A percentile compares a stretch with the other conserved stretches of the same genome.
These are phyloP conservation scores for Botrylloides violaceus DNA, from an alignment of 23 tunicate genomes.

Conservation along the genomic window DNA sequence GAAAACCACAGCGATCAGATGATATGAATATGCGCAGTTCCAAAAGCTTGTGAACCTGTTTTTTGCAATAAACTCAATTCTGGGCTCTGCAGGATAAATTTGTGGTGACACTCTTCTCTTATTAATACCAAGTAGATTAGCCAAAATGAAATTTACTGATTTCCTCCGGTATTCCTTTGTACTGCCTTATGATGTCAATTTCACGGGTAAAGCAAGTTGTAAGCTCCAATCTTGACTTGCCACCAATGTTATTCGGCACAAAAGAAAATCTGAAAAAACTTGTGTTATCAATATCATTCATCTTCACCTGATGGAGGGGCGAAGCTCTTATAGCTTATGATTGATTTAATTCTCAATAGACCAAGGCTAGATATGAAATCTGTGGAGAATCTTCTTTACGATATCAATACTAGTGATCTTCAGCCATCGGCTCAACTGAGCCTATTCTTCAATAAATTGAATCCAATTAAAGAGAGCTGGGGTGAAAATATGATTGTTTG, in stretches of 20 bases:
- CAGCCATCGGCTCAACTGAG: too few relatives aligned
- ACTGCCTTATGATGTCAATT: neutral
- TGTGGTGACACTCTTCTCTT: too few relatives aligned
- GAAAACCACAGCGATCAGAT: constrained; percentile 17
- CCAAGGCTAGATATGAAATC: too few relatives aligned
- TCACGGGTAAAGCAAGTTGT: constrained; percentile 32
- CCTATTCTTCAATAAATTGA: too few relatives aligned
- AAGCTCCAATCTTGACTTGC: constrained; percentile 41
- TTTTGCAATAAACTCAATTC: neutral
- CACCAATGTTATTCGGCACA: constrained; percentile 13
- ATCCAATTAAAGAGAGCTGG: too few relatives aligned
- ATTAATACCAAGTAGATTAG: neutral
- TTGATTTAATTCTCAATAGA: too few relatives aligned
- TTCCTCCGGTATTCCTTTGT: constrained; percentile 19
- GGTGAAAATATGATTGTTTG: too few relatives aligned
- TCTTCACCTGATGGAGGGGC: too few relatives aligned
- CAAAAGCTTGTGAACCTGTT: neutral
- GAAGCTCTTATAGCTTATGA: too few relatives aligned
- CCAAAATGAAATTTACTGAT: neutral
- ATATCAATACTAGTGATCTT: too few relatives aligned
- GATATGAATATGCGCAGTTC: constrained; percentile 18
- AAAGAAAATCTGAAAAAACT: constrained; percentile 30
- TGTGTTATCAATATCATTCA: too few relatives aligned
- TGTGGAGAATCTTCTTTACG: too few relatives aligned
- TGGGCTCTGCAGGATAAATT: neutral